Base-by-base conservation (phyloP, 2,113 vertebrate genomes). In the Trichechus manatus region DNA sequence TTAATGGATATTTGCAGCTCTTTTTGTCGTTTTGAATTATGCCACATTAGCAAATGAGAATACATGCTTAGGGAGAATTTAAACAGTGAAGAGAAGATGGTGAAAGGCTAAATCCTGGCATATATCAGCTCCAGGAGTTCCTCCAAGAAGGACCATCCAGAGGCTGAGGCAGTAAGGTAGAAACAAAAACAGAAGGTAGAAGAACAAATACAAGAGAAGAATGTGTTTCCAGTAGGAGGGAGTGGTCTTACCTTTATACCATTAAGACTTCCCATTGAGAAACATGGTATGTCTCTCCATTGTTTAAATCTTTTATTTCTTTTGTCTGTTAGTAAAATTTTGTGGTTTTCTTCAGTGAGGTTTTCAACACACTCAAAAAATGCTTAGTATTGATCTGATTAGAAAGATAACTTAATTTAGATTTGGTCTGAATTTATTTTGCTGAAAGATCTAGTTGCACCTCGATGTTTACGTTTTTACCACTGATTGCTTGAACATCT, bases 351-450 rank as follows among this genome's bases (percentile, higher is more conserved):
- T 47, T 87, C 75, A 83, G 20, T 75, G 81, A 93, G 33, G n/a
- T 79, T 53, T 50, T 92, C 66, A 86, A 68, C 47, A 87, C 25
- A 91, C 22, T 47, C 7, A 47, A 47, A 47, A 47, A 47, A 47
- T 47, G 10, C 47, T 47, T 47, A 50, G 64, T 70, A 47, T 70
- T 64, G 44, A 68, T 70, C 7, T 22, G 64, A 91, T 64, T 90
- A 87, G 68, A 87, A 84, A 95, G 89, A 89, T 70, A 39, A 84
- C 68, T 91, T 75, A 59, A 23, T 81, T 87, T 44, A 81, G 36
- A 59, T 59, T 94, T 93, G 56, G 1, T 64, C 17, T 66, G 42
- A n/a, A 59, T 63, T 83, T 79, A 63, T 93, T 79, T 90, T 93
- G 9, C n/a, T 88, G 19, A 74, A 64, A 81, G 44, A 80, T 91